Evolutionary conservation across 2,888 invertebrate genomes (phyloP), one percentile per base, ranked within the genome.

Genomic region (Mactromeris polynyma): DNA sequence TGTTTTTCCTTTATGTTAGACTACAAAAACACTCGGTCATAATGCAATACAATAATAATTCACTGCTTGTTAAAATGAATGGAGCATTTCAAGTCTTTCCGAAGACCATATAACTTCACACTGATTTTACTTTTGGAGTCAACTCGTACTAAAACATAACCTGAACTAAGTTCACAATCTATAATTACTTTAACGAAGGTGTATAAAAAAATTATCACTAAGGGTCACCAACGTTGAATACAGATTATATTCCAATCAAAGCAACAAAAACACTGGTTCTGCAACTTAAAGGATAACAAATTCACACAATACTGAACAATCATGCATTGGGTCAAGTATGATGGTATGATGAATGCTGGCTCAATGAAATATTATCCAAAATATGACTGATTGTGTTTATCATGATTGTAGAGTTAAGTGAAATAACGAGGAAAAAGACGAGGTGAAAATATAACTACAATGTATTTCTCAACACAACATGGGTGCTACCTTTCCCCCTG

Each of bases 401-500:
- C 11, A 73, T 58, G 58, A 58, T n/a, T 64, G 58, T 46, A 58
- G 58, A n/a, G 58, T 73, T 73, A 73, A 4, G 31, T 36, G 31
- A 36, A 73, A 73, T 33, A 33, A 73, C 36, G 4, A 73, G 73
- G n/a, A 31, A 33, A 73, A 73, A 64, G 9, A 64, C 58, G 11
- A 46, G 26, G 58, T 64, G 58, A 64, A 73, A 73, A 73, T 73
- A 73, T 73, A 73, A 36, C 73, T 31, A n/a, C n/a, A n/a, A n/a
- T n/a, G n/a, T n/a, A 73, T 83, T 33, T 40, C 31, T 69, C 83
- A 83, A 46, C 64, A 83, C 81, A 86, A 86, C 81, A 81, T 58
- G 81, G 54, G 54, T 26, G 83, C 85, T 90, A 92, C 93, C 92
- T 92, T 88, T 91, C 93, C 81, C 91, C 91, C 40, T 84, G 87